Evolutionary conservation across 1,140 invertebrate species (phyloP), one percentile per base, ranked within the genome.

Genomic region (Leptopilina boulardi): DNA sequence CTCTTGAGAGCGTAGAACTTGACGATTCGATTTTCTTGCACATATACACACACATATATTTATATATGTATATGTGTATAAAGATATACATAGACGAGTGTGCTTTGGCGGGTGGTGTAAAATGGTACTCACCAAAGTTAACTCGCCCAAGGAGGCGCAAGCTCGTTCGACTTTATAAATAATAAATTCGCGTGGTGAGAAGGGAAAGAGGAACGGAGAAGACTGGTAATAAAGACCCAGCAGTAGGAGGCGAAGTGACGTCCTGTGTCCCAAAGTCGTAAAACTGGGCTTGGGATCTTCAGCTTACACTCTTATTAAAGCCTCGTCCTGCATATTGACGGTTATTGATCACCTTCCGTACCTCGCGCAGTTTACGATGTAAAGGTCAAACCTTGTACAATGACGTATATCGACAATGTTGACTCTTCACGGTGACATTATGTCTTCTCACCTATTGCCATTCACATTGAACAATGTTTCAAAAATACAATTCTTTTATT

Each of bases 211-310:
- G 30, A 75, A 76, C 70, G 73, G 82, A 83, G 84, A 87, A 87
- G 82, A 82, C 79, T 77, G 82, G 85, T 86, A 89, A 88, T 89
- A 89, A 88, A 89, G 86, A 85, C 80, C 78, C 82, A 83, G 84
- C 83, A 80, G 83, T 85, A 81, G 81, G 80, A 88, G 80, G 78
- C 83, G 84, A 90, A 89, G 89, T 89, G 89, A 89, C 85, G 87
- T 90, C 85, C 86, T 89, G 85, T 90, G 89, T 89, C 86, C 84
- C 84, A 77, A 76, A 86, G 84, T 89, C 87, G 83, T 90, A 90
- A 89, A 90, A 88, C 84, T 81, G 85, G 83, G 81, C 83, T 84
- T 85, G 79, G 77, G 81, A 82, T 85, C 83, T 84, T 78, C 79
- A 78, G 80, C 82, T 86, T 85, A 83, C 80, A 83, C 82, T 87